phyloP scores from a whole-genome alignment of 2,888 invertebrate species.

The Trilocha varians region DNA sequence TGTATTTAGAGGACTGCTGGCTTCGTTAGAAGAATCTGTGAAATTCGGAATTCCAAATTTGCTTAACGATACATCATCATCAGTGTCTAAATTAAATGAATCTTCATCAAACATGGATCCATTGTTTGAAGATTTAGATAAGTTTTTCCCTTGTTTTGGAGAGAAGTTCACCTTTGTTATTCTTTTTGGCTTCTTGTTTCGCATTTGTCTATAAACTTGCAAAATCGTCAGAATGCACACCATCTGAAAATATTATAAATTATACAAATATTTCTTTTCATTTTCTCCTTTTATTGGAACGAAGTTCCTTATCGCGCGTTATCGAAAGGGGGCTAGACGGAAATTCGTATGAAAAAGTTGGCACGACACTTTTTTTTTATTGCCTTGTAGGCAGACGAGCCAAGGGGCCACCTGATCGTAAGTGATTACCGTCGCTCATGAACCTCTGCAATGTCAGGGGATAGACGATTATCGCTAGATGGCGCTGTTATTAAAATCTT shows the following conservation, averaged over 20 bases:
- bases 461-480: too few relatives aligned
- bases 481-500: too few relatives aligned
- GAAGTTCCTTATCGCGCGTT: too few relatives aligned
- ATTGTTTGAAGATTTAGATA: constrained; percentile 29
- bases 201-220: constrained; percentile 43
- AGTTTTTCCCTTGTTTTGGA: constrained; percentile 43
- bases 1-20: constrained; percentile 31
- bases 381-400: too few relatives aligned
- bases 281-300: too few relatives aligned
- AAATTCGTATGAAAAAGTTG: too few relatives aligned
- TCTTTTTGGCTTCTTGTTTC: constrained; percentile 22
- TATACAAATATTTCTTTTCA: too few relatives aligned
- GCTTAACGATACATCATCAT: constrained; percentile 60
- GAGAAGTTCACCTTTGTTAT: constrained; percentile 22
- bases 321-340: too few relatives aligned
- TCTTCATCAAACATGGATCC: constrained; percentile 40
- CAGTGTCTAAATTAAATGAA: constrained; percentile 44
- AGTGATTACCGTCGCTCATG: too few relatives aligned
- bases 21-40: constrained; percentile 55
- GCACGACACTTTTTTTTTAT: too few relatives aligned
- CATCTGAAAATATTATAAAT: constrained; percentile 59
- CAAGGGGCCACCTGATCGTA: too few relatives aligned
- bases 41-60: constrained; percentile 59
- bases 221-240: constrained; percentile 39
- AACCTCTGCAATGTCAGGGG: too few relatives aligned